Evolutionary conservation across 1,140 invertebrate species (phyloP).

Genomic region (Hylaeus volcanicus): DNA sequence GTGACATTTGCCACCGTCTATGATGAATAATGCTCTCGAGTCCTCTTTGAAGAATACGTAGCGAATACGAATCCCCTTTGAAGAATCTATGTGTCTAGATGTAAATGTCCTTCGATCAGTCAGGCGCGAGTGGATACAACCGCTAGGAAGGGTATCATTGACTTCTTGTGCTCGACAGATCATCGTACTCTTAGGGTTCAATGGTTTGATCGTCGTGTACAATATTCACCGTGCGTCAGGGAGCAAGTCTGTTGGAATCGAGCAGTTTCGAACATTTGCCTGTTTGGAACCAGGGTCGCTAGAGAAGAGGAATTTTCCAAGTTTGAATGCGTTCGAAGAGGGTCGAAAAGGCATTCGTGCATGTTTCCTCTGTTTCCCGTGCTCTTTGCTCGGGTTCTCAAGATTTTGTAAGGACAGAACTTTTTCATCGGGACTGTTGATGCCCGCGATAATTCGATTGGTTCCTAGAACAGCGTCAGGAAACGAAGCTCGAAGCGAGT

Average conservation of each 20-base stretch:
- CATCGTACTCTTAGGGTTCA: slow-evolving; percentile 9
- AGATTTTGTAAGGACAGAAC: too few species aligned
- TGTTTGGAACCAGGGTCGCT: too few species aligned
- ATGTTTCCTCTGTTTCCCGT: not conserved
- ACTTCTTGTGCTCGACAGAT: slow-evolving; percentile 20
- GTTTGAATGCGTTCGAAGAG: too few species aligned
- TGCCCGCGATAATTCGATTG: slow-evolving; percentile 13
- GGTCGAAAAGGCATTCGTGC: not conserved
- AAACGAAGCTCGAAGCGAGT: not conserved
- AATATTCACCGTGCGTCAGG: not conserved
- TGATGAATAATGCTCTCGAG: slow-evolving; percentile 13
- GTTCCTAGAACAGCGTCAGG: slow-evolving; percentile 8
- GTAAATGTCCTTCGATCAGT: slow-evolving; percentile 24
- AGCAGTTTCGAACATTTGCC: not conserved
- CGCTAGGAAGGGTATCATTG: slow-evolving; percentile 3
- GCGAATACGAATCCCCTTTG: not conserved
- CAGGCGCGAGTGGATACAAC: not conserved
- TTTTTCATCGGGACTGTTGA: not conserved
- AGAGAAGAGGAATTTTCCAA: too few species aligned
- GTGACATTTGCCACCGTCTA: slow-evolving; percentile 31
- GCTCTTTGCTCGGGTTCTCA: too few species aligned
- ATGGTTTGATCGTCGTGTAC: not conserved
- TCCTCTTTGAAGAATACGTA: not conserved
- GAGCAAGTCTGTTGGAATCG: not conserved
- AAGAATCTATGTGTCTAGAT: slow-evolving; percentile 8